These are phyloP conservation scores for Paratilapia polleni DNA, from an alignment of 2,113 vertebrate species.

Conservation along the genomic window DNA sequence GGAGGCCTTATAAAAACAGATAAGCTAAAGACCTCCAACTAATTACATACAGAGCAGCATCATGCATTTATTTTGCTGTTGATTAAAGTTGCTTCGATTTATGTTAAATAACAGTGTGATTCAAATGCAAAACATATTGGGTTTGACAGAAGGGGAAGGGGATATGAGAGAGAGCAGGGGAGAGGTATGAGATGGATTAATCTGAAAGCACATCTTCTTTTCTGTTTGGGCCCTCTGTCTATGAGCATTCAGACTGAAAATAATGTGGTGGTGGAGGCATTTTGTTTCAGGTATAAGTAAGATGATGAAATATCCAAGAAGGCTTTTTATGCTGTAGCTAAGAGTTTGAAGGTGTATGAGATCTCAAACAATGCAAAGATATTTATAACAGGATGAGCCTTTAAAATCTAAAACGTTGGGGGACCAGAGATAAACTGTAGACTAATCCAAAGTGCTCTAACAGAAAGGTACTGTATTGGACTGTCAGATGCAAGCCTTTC, in stretches of 20 bases:
- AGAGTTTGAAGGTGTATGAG: neutral
- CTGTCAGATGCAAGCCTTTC: neutral
- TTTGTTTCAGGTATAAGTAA: neutral
- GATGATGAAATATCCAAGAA: conserved; percentile 18
- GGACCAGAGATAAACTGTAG: neutral
- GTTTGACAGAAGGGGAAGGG: conserved; percentile 28
- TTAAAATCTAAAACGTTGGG: neutral
- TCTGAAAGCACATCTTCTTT: conserved; percentile 12
- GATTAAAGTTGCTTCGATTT: conserved; percentile 77
- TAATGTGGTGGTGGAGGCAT: neutral
- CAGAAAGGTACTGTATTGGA: neutral
- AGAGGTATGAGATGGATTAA: neutral
- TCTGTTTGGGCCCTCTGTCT: neutral
- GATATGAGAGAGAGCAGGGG: neutral
- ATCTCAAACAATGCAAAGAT: neutral
- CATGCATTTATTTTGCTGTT: conserved; percentile 66
- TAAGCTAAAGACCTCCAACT: conserved; percentile 72
- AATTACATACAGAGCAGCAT: conserved; percentile 59
- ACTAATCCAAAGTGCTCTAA: neutral
- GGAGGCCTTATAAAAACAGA: conserved; percentile 70
- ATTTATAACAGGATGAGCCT: neutral
- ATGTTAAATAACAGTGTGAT: conserved; percentile 69
- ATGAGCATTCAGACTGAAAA: neutral
- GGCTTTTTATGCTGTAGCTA: neutral
- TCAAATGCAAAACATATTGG: conserved; percentile 66